Percentiles rank a stretch among this genome's conserved stretches.
These are phyloP conservation scores for Tragelaphus imberbis DNA, from an alignment of 2,113 vertebrate genomes.

Conservation along the genomic window DNA sequence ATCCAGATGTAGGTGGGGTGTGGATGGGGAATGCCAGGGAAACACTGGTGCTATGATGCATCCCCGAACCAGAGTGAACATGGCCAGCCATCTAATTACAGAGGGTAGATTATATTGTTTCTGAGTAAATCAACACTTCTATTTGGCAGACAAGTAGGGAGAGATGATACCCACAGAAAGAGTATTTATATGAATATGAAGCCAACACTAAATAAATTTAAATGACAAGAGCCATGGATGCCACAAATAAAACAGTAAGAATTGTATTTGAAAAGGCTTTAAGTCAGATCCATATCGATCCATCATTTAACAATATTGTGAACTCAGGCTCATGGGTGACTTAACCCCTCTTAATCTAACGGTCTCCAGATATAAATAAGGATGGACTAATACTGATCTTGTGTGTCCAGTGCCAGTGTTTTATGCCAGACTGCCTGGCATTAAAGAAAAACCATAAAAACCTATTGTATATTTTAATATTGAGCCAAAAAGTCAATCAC, in stretches of 20 bases:
- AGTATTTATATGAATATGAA: not conserved
- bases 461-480: not conserved
- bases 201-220: not conserved
- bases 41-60: not conserved
- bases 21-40: not conserved
- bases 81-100: not conserved
- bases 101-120: not conserved
- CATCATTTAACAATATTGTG: not conserved
- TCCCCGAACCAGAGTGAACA: not conserved
- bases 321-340: not conserved
- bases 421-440: not conserved
- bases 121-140: not conserved
- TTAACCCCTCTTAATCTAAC: not conserved
- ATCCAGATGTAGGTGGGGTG: not conserved
- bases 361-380: not conserved
- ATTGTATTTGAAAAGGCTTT: not conserved
- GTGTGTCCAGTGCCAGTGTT: not conserved
- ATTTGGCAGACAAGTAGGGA: not conserved
- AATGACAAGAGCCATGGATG: not conserved
- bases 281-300: not conserved
- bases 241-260: not conserved
- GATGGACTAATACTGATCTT: not conserved
- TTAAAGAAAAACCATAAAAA: not conserved
- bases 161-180: not conserved
- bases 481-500: not conserved